Percentiles rank a stretch among this genome's conserved stretches.
Evolutionary conservation across 2,797 vertebrate genomes (phyloP).

Genomic region (Hipposideros larvatus): DNA sequence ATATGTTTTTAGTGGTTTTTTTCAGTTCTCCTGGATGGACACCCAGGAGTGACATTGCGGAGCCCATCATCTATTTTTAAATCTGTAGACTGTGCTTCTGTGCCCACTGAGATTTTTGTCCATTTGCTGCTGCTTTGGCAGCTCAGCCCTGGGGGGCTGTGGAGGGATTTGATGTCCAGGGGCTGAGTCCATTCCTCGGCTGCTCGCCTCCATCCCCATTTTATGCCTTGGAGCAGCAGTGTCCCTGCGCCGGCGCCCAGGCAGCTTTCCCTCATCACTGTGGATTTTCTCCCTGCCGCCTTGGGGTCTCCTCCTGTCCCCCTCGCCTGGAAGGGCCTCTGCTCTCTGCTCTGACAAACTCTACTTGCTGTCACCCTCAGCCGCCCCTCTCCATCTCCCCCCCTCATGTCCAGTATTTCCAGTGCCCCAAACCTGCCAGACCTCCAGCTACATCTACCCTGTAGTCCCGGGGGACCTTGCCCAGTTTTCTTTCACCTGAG

Average conservation of each 20-base stretch:
- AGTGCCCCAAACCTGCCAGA: rapidly evolving
- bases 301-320: not conserved
- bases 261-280: not conserved
- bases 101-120: conserved; percentile 68
- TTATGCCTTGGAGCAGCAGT: not conserved
- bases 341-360: not conserved
- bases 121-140: conserved; percentile 56
- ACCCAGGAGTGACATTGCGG: rapidly evolving
- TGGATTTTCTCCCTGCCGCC: not conserved
- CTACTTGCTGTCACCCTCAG: too few species aligned
- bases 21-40: not conserved
- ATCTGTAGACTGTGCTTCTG: not conserved
- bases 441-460: not conserved
- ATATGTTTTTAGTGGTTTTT: not conserved
- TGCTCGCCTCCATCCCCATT: not conserved
- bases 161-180: too few species aligned
- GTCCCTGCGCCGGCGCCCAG: rapidly evolving
- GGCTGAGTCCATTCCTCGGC: rapidly evolving
- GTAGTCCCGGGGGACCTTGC: too few species aligned
- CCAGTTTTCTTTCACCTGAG: not conserved
- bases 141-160: not conserved
- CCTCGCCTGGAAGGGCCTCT: not conserved
- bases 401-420: too few species aligned
- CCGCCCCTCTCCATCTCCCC: not conserved
- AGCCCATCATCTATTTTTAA: conserved; percentile 13